These are phyloP conservation scores for Euzophera pinguis DNA, from an alignment of 2,888 invertebrate genomes.

Conservation along the genomic window DNA sequence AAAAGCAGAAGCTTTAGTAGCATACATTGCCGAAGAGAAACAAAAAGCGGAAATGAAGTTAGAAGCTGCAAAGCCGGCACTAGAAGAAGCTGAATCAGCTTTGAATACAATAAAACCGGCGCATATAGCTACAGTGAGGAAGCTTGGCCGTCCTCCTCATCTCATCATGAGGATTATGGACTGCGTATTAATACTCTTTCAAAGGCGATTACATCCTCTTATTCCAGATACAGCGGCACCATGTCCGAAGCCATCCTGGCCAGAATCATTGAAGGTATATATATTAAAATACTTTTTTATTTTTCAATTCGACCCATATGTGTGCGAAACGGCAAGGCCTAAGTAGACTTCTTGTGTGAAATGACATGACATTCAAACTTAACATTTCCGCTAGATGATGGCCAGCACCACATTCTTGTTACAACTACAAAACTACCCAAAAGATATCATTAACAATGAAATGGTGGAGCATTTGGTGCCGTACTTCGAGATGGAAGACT, in stretches of 20 bases:
- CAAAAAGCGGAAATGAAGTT: slow-evolving; percentile 94
- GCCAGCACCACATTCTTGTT: slow-evolving; percentile 95
- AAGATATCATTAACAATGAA: slow-evolving; percentile 97
- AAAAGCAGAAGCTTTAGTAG: slow-evolving; percentile 93
- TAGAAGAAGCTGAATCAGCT: slow-evolving; percentile 97
- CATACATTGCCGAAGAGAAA: slow-evolving; percentile 93
- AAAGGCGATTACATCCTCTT: slow-evolving; percentile 90
- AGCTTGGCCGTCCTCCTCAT: slow-evolving; percentile 96
- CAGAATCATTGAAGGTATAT: slow-evolving; percentile 92
- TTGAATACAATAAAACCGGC: slow-evolving; percentile 98
- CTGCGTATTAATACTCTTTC: slow-evolving; percentile 95
- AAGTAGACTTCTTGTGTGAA: too few relatives aligned
- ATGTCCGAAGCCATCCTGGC: slow-evolving; percentile 97
- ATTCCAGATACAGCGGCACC: slow-evolving; percentile 89
- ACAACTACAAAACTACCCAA: slow-evolving; percentile 96
- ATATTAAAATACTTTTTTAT: neutral
- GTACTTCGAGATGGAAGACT: slow-evolving; percentile 97
- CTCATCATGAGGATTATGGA: slow-evolving; percentile 99
- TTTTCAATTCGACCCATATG: too few relatives aligned
- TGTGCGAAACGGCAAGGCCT: too few relatives aligned
- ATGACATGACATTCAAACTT: too few relatives aligned
- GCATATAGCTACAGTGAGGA: slow-evolving; percentile 96
- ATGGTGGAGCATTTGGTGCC: slow-evolving; percentile 96
- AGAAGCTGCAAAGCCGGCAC: slow-evolving; percentile 96
- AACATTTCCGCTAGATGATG: slow-evolving; percentile 86